Evolutionary conservation across 2,797 vertebrate genomes (phyloP).

Genomic region (Gymnothorax reevesii): DNA sequence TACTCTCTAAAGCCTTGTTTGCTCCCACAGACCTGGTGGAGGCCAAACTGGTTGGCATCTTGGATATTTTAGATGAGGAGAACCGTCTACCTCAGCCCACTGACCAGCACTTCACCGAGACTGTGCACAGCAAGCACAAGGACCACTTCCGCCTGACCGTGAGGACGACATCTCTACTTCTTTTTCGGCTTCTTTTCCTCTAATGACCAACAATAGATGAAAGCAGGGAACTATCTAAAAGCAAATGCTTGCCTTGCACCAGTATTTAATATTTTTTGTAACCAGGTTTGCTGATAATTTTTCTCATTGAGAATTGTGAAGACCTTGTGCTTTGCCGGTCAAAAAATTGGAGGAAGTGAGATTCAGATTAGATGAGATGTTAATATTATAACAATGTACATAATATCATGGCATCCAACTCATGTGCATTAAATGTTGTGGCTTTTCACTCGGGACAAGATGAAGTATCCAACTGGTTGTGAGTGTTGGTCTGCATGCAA

Average conservation of each 20-base stretch:
- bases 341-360: not conserved
- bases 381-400: not conserved
- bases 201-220: not conserved
- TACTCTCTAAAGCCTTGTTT: not conserved
- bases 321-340: too few species aligned
- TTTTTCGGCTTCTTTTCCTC: not conserved
- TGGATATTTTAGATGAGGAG: slow-evolving; percentile 98
- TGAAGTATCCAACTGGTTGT: not conserved
- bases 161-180: slow-evolving; percentile 53
- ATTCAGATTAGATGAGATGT: not conserved
- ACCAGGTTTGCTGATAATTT: not conserved
- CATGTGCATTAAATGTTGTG: not conserved
- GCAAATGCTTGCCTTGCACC: not conserved
- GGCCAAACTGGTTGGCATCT: slow-evolving; percentile 86
- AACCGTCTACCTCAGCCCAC: slow-evolving; percentile 94
- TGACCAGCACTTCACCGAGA: slow-evolving; percentile 93
- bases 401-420: not conserved
- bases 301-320: not conserved
- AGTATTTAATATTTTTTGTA: not conserved
- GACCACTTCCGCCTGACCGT: slow-evolving; percentile 94
- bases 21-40: slow-evolving; percentile 87
- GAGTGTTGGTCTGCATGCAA: not conserved
- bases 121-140: slow-evolving; percentile 91
- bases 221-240: not conserved
- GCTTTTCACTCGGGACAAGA: not conserved